Evolutionary conservation across 2,888 invertebrate genomes (phyloP), one percentile per base, ranked within the genome.

Genomic region (Lepidochitona cinerea): DNA sequence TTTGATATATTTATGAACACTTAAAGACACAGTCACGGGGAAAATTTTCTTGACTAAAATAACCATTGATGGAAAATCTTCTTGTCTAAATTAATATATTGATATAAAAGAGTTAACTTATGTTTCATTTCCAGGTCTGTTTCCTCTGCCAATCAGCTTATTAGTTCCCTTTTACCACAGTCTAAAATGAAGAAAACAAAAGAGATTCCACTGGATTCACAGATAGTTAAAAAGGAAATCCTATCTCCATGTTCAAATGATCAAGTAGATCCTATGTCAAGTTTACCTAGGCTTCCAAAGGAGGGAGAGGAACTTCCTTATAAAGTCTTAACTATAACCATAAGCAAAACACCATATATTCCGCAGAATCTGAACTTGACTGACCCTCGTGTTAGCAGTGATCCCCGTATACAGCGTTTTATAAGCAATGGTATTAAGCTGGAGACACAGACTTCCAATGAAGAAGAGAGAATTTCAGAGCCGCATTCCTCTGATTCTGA

Each of bases 371-470:
- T 87, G 0, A 78, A 86, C 72, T 69, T 83, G 3, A 74, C 77
- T 29, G 83, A 87, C 72, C 67, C 79, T 1, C 71, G 75, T 41
- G 86, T 77, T 68, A 84, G 83, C 72, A 75, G 76, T 69, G 87
- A 87, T 73, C 87, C 87, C 0, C 79, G 87, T 64, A 79, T 87
- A 70, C 82, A 84, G 37, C 41, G 33, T 14, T 67, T 49, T 35
- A 29, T 37, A 49, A 68, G 49, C 3, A 35, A 35, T 29, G 59
- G 23, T 29, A 23, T 32, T 23, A 59, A 59, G 32, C 59, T 59
- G 14, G 59, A 59, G 26, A 59, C 29, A 9, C 59, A 59, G 26
- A 59, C 29, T 29, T 59, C 59, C 9, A 23, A 23, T 14, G 12
- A 23, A 4, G 26, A 23, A 4, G 29, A 59, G 14, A 59, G 29